A percentile compares a stretch with the other conserved stretches of the same genome.
These are phyloP conservation scores for Thecocarcelia acutangulata DNA, from an alignment of 2,888 invertebrate species.

Conservation along the genomic window DNA sequence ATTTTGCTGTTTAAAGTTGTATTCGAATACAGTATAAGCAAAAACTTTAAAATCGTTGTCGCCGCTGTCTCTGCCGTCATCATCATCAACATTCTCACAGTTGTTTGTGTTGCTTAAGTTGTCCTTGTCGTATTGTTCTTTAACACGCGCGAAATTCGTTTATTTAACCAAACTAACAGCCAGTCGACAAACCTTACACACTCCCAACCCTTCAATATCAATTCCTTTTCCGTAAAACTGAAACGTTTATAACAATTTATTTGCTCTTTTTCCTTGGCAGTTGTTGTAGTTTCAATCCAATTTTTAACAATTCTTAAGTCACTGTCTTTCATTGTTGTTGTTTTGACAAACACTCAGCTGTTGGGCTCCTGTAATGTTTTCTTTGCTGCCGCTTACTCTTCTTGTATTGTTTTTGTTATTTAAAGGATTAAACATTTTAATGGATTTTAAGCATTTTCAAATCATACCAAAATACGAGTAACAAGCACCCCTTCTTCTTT, in stretches of 20 bases:
- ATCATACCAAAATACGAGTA: neutral
- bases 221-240: conserved; percentile 33
- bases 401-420: conserved; percentile 63
- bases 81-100: conserved; percentile 11
- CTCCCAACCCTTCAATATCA: conserved; percentile 43
- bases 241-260: conserved; percentile 50
- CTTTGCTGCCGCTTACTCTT: conserved; percentile 16
- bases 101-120: conserved; percentile 24
- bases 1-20: conserved; percentile 47
- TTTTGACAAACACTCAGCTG: conserved; percentile 8
- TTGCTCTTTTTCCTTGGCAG: conserved; percentile 14
- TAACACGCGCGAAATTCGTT: conserved; percentile 56
- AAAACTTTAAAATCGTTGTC: conserved; percentile 39
- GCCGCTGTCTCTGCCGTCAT: conserved; percentile 1
- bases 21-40: neutral
- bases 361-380: neutral
- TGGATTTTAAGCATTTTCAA: conserved; percentile 75
- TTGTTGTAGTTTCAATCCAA: conserved; percentile 48
- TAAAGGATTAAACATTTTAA: conserved; percentile 80
- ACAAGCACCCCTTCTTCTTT: neutral
- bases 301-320: conserved; percentile 54
- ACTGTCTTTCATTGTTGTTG: conserved; percentile 53
- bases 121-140: conserved; percentile 48
- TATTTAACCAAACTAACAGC: neutral
- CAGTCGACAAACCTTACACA: neutral